Base-by-base conservation (phyloP, 1,140 invertebrate genomes). In the Augochlora pura region DNA sequence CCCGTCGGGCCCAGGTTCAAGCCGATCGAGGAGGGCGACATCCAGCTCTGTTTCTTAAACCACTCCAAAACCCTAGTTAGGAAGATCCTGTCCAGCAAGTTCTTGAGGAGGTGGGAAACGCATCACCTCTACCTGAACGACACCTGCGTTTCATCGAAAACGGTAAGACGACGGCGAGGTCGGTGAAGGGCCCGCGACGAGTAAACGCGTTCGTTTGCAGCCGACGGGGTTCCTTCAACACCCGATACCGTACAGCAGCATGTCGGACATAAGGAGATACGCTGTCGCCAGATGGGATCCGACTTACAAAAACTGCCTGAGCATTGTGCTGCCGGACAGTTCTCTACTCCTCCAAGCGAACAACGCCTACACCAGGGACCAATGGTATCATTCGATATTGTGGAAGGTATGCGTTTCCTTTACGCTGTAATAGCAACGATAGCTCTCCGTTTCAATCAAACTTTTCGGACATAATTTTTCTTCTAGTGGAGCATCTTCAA, bases 311-410 rank as follows among this genome's bases (percentile, higher is more conserved):
- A 97, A 96, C 90, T 97, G 96, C 91, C 94, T 97, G 71, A 94
- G 96, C 83, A 95, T 97, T 83, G 96, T 97, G 38, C 94, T 97
- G 87, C 94, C 95, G 10, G 95, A 97, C 89, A 96, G 96, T 66
- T 97, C 96, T 46, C 92, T 97, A 23, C 92, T 97, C 9, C 91
- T 97, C 38, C 96, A 97, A 95, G 96, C 96, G 27, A 96, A 95
- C 86, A 97, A 97, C 90, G 94, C 95, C 52, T 97, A 97, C 87
- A 95, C 96, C 12, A 94, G 97, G 90, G 96, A 97, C 93, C 97
- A 97, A 90, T 97, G 97, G 96, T 95, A 96, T 85, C 95, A 97
- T 90, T 97, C 97, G 59, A 96, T 97, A 87, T 92, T 96, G 69
- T 97, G 97, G 96, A 97, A 96, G 94, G 96, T 97, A 94, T 94